These are phyloP conservation scores for Portevinia maculata DNA, from an alignment of 2,888 invertebrate species.

Conservation along the genomic window DNA sequence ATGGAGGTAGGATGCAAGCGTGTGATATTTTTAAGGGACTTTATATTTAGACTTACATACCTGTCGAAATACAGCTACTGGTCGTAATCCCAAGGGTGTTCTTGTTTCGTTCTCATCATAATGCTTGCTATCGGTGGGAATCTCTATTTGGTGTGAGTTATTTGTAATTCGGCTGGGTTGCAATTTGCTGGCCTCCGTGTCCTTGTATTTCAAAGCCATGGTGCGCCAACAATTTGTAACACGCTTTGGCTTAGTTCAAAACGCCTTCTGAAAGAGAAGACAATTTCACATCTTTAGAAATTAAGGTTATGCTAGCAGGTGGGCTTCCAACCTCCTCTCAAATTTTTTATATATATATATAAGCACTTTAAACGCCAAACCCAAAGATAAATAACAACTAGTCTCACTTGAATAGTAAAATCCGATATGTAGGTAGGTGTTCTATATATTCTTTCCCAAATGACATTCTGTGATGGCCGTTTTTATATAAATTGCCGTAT, in stretches of 20 bases:
- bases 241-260: background rate
- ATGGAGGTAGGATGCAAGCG: background rate
- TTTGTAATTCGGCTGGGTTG: conserved; percentile 15
- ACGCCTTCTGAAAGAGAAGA: conserved; percentile 18
- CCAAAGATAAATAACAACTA: too few species aligned
- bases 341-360: too few species aligned
- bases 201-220: conserved; percentile 32
- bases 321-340: too few species aligned
- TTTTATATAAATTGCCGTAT: background rate
- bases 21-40: background rate
- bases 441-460: conserved; percentile 7
- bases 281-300: background rate
- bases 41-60: conserved; percentile 41
- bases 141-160: conserved; percentile 11
- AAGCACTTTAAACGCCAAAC: too few species aligned
- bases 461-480: conserved; percentile 1
- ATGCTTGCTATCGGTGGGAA: conserved; percentile 21
- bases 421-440: too few species aligned
- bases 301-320: too few species aligned
- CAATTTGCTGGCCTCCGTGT: conserved; percentile 30
- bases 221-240: background rate
- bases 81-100: conserved; percentile 67
- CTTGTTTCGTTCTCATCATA: background rate
- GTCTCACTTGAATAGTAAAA: too few species aligned
- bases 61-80: conserved; percentile 73